Evolutionary conservation across 37 sponge, comb jelly and placozoan species (phyloP).

Genomic region (Theonella swinhoei): DNA sequence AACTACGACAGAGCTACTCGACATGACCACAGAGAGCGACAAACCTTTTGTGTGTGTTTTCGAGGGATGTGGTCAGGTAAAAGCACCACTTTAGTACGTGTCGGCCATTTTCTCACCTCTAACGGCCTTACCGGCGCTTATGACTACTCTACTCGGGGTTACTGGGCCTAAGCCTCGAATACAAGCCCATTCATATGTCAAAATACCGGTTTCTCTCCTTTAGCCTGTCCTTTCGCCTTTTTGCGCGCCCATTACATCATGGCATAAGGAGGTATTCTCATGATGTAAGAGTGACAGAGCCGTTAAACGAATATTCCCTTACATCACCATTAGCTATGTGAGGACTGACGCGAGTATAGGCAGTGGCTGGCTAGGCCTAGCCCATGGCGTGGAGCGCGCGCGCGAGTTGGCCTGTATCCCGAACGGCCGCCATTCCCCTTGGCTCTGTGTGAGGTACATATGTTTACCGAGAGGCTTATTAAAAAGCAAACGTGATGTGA

Average conservation of each 20-base stretch:
- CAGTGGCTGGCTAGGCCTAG: no score
- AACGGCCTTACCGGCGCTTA: background rate
- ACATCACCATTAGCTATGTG: conserved; percentile 34
- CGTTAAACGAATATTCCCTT: conserved; percentile 18
- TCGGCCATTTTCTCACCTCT: background rate
- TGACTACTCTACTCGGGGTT: background rate
- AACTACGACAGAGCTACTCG: background rate
- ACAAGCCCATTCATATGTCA: background rate
- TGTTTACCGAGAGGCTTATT: no score
- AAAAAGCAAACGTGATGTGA: no score
- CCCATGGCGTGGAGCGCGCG: no score
- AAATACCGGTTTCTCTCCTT: no score
- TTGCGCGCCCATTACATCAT: background rate
- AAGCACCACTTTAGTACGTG: background rate
- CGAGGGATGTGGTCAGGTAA: conserved; percentile 83
- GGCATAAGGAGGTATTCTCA: background rate
- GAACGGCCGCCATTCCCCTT: no score
- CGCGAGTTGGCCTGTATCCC: no score
- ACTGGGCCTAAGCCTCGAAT: background rate
- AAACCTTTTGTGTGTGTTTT: conserved; percentile 78
- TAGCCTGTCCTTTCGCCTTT: no score
- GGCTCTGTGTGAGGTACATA: no score
- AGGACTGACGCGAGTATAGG: no score
- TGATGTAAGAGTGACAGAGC: background rate
- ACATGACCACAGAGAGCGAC: conserved; percentile 51